Base-by-base conservation (phyloP, 2,113 vertebrate species). In the Perognathus longimembris region DNA sequence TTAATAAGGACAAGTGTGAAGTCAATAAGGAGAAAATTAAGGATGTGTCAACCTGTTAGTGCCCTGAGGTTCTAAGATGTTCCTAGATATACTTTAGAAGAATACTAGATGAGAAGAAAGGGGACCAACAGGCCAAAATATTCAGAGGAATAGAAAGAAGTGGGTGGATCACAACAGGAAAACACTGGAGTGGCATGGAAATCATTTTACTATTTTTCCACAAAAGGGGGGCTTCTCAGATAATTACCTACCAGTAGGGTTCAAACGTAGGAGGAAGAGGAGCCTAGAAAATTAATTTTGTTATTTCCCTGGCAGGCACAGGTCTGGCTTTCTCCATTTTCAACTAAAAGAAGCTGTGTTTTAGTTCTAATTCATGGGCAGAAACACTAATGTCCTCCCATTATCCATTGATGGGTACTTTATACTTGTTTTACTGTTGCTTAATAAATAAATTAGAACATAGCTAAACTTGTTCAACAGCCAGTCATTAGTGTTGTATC, bases 371-470 rank as follows among this genome's bases (percentile, higher is more conserved):
- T 87, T 84, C 91, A 92, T 87, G 73, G 74, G 64, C 93, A 96
- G 93, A 92, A 96, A 82, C 76, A 87, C 59, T 96, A 96, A 95
- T 95, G 91, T 92, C 77, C 66, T 95, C 92, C 89, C 80, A 94
- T 95, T 97, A 96, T 82, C 84, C 90, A 50, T 75, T 95, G 96
- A 97, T 95, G 94, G 93, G 76, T 94, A 95, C 87, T 97, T 96
- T 94, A 94, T 94, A 96, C 93, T 96, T 78, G 92, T 96, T 96
- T 96, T 90, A 95, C 93, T 95, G 84, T 95, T 95, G 92, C 91
- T 96, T 97, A 97, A 96, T 96, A 97, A 96, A 97, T 97, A 96
- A 97, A 97, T 97, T 95, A 96, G 92, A 94, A 89, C 93, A 94
- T 77, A 95, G 90, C 94, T 95, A 85, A 97, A 96, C 95, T 96